Evolutionary conservation across 2,797 vertebrate genomes (phyloP).

Genomic region (Falco naumanni): DNA sequence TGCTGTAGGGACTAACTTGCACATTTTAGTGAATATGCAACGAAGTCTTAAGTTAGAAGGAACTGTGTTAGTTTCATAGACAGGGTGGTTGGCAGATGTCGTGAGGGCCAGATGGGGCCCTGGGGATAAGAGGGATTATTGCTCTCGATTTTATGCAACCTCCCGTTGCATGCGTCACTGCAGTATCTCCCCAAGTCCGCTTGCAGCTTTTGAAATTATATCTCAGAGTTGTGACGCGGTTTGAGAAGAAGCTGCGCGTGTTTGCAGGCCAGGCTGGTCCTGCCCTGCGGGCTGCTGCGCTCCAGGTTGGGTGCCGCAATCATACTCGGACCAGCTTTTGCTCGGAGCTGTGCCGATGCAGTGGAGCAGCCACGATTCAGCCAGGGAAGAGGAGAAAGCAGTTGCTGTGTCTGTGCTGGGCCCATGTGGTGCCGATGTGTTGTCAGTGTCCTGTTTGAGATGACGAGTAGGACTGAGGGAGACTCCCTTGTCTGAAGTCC

Average conservation of each 20-base stretch:
- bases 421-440: neutral
- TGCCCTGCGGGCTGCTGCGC: neutral
- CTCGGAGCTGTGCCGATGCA: neutral
- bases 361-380: fast-evolving
- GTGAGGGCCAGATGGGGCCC: neutral
- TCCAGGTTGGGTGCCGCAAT: neutral
- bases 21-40: neutral
- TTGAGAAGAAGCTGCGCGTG: neutral
- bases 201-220: neutral
- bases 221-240: neutral
- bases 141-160: neutral
- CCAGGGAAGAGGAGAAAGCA: neutral
- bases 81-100: neutral
- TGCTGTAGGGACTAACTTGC: neutral
- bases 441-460: neutral
- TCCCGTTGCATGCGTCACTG: neutral
- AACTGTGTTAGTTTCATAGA: neutral
- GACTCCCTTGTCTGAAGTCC: neutral
- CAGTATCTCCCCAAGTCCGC: neutral
- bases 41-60: neutral
- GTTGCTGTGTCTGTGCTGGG: neutral
- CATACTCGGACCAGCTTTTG: neutral
- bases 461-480: neutral
- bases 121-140: slow-evolving; percentile 14
- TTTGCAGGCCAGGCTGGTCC: neutral